Conservation (phyloP, 2,888 invertebrate genomes). For the Lochmaea capreae region DNA sequence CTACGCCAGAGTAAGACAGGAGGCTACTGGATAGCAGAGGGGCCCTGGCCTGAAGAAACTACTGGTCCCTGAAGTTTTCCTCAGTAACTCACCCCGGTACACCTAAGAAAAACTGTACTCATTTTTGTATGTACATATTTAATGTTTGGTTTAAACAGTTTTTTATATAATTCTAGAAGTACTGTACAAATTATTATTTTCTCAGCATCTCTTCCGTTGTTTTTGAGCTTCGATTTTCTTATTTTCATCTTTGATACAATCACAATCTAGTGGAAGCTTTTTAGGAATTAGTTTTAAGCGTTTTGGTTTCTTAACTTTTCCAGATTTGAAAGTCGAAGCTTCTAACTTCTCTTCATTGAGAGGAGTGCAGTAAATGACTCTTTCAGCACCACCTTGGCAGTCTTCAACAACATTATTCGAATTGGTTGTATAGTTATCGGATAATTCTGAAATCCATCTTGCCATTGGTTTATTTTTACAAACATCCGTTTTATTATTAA, state of each 20-base stretch:
- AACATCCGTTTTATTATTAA: background rate
- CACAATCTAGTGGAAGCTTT: background rate
- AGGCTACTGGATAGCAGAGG: too few species aligned
- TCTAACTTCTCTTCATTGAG: background rate
- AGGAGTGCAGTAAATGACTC: background rate
- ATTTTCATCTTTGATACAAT: background rate
- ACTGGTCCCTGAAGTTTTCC: too few species aligned
- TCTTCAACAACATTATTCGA: background rate
- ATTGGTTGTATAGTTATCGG: background rate
- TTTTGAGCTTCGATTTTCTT: too few species aligned
- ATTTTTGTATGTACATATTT: too few species aligned
- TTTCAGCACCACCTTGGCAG: background rate
- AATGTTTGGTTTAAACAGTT: too few species aligned
- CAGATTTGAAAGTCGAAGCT: background rate
- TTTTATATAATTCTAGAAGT: background rate
- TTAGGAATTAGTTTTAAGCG: background rate
- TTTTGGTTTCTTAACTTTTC: background rate
- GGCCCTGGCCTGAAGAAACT: too few species aligned
- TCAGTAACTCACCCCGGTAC: too few species aligned
- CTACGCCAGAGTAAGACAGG: too few species aligned
- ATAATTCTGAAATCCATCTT: background rate
- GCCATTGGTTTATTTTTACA: background rate
- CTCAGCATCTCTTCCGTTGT: too few species aligned
- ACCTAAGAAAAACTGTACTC: too few species aligned
- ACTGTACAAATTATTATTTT: background rate